phyloP scores from a whole-genome alignment of 2,113 vertebrate genomes.

The Chloebia gouldiae region DNA sequence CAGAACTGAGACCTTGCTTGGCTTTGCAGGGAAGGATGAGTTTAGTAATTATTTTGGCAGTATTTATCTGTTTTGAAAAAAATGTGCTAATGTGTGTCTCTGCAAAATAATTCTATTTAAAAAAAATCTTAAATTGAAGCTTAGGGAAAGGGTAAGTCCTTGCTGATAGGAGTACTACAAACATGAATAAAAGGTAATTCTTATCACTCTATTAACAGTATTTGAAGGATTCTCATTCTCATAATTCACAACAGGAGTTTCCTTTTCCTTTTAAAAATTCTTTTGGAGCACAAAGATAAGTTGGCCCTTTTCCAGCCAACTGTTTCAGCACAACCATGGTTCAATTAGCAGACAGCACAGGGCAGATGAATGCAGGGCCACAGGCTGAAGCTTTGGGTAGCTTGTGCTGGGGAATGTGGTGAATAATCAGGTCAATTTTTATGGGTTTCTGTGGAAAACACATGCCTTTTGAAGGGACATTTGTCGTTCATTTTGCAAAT shows the following conservation, averaged over 20 bases:
- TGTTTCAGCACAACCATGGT: neutral
- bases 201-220: constrained; percentile 18
- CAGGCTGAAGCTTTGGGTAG: neutral
- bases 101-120: constrained; percentile 30
- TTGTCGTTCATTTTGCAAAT: neutral
- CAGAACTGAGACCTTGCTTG: constrained; percentile 1
- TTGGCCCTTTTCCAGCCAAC: constrained; percentile 8
- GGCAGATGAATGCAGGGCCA: neutral
- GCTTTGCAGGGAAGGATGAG: constrained; percentile 39
- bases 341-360: neutral
- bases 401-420: neutral
- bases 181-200: constrained; percentile 39
- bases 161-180: constrained; percentile 9
- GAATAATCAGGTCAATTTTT: neutral
- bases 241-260: constrained; percentile 26
- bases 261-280: constrained; percentile 21
- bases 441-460: neutral
- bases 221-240: constrained; percentile 20
- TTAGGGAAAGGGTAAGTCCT: neutral
- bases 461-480: neutral
- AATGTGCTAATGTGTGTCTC: constrained; percentile 47
- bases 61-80: constrained; percentile 59
- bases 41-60: constrained; percentile 67
- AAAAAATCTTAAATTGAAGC: constrained; percentile 33
- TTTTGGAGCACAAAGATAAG: constrained; percentile 38